A percentile compares a stretch with the other conserved stretches of the same genome.
phyloP scores from a whole-genome alignment of 2,888 invertebrate species.

The Sphaerophoria rueppellii region DNA sequence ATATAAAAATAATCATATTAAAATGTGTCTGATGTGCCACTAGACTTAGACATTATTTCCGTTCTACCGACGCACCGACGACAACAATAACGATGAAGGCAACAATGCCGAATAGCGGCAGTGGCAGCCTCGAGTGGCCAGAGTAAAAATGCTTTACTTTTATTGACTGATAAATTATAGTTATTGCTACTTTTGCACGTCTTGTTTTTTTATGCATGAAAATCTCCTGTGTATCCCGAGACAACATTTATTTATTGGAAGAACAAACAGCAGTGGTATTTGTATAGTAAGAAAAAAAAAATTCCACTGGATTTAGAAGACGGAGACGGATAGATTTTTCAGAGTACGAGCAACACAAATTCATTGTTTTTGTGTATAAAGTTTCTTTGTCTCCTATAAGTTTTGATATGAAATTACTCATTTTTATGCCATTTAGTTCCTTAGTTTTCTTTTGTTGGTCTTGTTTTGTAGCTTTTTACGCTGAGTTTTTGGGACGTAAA shows the following conservation, averaged over 20 bases:
- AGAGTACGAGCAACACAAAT: too few relatives aligned
- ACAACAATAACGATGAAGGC: too few relatives aligned
- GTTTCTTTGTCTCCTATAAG: too few relatives aligned
- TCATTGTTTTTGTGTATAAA: too few relatives aligned
- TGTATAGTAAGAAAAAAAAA: constrained; percentile 49
- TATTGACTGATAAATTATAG: constrained; percentile 70
- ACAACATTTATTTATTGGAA: constrained; percentile 64
- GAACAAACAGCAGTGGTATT: constrained; percentile 63
- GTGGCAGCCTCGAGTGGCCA: not conserved
- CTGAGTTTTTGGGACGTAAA: too few relatives aligned
- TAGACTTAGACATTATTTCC: constrained; percentile 16
- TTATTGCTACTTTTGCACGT: constrained; percentile 69
- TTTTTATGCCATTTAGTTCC: too few relatives aligned
- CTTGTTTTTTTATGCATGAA: constrained; percentile 68
- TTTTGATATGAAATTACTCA: too few relatives aligned
- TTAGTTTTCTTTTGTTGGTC: too few relatives aligned
- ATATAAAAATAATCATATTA: constrained; percentile 6
- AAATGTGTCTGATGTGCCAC: constrained; percentile 30
- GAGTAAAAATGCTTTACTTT: constrained; percentile 32
- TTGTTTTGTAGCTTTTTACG: too few relatives aligned
- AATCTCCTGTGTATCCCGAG: constrained; percentile 48
- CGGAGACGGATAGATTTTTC: too few relatives aligned
- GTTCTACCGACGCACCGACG: not conserved
- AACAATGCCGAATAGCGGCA: not conserved
- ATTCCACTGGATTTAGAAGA: too few relatives aligned